These are phyloP conservation scores for Antidorcas marsupialis DNA, from an alignment of 2,113 vertebrate genomes.

Conservation along the genomic window DNA sequence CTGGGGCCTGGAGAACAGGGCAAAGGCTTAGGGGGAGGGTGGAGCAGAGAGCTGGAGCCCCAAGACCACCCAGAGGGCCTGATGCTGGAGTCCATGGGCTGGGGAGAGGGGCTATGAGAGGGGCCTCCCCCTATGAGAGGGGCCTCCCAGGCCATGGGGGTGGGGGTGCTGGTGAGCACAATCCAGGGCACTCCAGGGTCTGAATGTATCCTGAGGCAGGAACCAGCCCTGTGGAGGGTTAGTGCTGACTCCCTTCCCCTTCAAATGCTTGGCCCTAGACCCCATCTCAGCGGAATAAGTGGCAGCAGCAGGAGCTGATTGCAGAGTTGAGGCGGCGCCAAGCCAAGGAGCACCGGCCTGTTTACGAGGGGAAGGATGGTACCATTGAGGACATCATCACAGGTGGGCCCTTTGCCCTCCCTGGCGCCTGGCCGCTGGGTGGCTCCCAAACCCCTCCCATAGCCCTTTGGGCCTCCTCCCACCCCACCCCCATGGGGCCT, in stretches of 20 bases:
- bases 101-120: not conserved
- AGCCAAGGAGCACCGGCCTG: slow-evolving; percentile 94
- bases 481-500: not conserved
- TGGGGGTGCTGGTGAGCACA: not conserved
- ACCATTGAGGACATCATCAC: slow-evolving; percentile 98
- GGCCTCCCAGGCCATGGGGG: not conserved
- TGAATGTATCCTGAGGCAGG: not conserved
- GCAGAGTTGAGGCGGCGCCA: slow-evolving; percentile 92
- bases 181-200: not conserved
- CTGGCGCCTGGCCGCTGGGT: not conserved
- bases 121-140: not conserved
- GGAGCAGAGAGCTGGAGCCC: not conserved
- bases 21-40: not conserved
- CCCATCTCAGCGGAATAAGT: slow-evolving; percentile 87
- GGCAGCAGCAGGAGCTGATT: slow-evolving; percentile 95
- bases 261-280: slow-evolving; percentile 68
- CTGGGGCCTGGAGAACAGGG: not conserved
- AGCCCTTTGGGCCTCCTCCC: not conserved
- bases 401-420: slow-evolving; percentile 77
- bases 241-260: not conserved
- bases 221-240: not conserved
- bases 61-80: not conserved
- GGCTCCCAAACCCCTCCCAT: slow-evolving; percentile 9
- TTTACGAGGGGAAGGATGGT: slow-evolving; percentile 97
- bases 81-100: not conserved